phyloP scores from a whole-genome alignment of 2,113 vertebrate genomes.

The Podarcis raffonei region DNA sequence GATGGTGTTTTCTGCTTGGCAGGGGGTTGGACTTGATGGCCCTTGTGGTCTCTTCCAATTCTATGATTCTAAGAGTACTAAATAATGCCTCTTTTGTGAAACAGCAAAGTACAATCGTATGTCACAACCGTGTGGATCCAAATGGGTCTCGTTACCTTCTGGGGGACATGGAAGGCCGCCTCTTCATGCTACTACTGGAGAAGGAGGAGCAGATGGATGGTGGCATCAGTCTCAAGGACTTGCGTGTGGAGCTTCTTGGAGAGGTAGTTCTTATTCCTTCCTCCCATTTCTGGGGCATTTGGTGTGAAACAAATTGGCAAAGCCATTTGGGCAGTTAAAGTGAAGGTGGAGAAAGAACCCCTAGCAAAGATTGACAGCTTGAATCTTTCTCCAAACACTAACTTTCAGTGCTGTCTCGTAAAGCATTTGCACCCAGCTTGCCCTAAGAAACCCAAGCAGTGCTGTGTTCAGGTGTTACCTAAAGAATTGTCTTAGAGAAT shows the following conservation, averaged over 20 bases:
- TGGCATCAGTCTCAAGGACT: slow-evolving; percentile 90
- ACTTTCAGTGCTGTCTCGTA: background rate
- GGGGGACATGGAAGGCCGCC: slow-evolving; percentile 97
- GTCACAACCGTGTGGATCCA: slow-evolving; percentile 96
- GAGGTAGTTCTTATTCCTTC: slow-evolving; percentile 80
- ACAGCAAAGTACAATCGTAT: slow-evolving; percentile 98
- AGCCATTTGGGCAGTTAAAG: background rate
- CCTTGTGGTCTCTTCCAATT: too few species aligned
- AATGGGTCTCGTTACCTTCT: slow-evolving; percentile 95
- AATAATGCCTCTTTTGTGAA: background rate
- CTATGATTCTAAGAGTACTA: too few species aligned
- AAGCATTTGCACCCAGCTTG: accelerated
- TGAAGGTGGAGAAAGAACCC: background rate
- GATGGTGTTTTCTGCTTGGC: too few species aligned
- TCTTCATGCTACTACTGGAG: slow-evolving; percentile 98
- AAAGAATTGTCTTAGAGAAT: background rate
- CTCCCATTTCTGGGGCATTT: accelerated
- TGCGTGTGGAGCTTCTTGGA: slow-evolving; percentile 93
- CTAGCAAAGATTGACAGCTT: background rate
- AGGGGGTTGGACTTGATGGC: too few species aligned
- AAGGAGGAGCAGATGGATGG: slow-evolving; percentile 98
- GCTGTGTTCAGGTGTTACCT: accelerated
- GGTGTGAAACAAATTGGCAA: background rate
- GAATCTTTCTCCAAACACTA: too few species aligned
- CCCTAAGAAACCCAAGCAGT: background rate